Evolutionary conservation across 2,888 invertebrate species (phyloP), one percentile per base, ranked within the genome.

Genomic region (Oligia latruncula): DNA sequence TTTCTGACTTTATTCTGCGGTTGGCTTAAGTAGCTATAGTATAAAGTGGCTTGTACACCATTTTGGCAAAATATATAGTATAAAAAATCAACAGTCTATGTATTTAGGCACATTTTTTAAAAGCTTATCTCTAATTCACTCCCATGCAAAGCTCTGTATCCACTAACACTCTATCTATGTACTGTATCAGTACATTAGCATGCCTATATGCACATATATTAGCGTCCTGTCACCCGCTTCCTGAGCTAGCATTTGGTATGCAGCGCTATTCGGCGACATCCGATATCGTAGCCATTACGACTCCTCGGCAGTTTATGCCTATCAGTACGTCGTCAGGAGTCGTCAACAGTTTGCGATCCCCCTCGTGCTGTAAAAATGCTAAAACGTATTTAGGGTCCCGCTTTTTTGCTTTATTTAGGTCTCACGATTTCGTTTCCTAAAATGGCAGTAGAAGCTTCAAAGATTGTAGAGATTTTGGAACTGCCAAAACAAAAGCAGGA

Each of bases 221-320:
- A 81, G 74, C 86, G 89, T 91, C 91, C 92, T 90, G 90, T 89
- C 87, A 55, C 66, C 75, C 77, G 88, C 86, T 93, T 94, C 94
- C 94, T 93, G 92, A 87, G 87, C 35, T 73, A 81, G 76, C 87
- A 88, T 90, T 93, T 92, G 91, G 91, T 93, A 93, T 93, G 92
- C 93, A 86, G 78, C 84, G 86, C 84, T 89, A 89, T 90, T 87
- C 84, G 71, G 83, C 40, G 79, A 86, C 89, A 90, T 90, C 90
- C 91, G 90, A 90, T 88, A 88, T 83, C 76, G 75, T 70, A 71
- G 74, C 86, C 75, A 87, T 90, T 86, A 90, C 81, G 80, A 75
- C 84, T 83, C 70, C 78, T 72, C 62, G 70, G 29, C 72, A 60
- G 64, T 78, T 81, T 85, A 85, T 78, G 77, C 71, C 87, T 88